Conservation (phyloP, 2,113 vertebrate genomes). For the Nerophis lumbriciformis region DNA sequence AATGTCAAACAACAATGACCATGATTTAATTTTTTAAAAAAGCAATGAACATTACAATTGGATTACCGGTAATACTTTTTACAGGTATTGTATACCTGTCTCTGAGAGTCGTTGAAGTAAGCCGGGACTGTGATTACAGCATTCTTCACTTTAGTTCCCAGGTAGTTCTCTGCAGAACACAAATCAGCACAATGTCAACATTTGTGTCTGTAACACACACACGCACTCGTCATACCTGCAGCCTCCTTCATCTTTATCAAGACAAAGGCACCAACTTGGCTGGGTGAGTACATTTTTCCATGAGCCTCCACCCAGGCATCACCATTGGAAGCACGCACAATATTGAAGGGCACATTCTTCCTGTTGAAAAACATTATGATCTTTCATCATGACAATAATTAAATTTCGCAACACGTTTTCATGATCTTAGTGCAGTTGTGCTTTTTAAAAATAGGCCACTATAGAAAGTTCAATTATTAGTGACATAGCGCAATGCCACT, state of each 20-base stretch:
- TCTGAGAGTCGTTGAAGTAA: conserved; percentile 98
- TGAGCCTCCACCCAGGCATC: conserved; percentile 98
- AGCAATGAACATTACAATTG: no score
- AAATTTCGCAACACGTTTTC: no score
- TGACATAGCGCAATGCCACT: no score
- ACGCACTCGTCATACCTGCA: conserved; percentile 74
- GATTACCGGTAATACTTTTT: no score
- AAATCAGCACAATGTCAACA: neutral
- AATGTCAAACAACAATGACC: no score
- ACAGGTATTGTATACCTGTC: conserved; percentile 77
- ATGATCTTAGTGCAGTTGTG: no score
- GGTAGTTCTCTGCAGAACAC: conserved; percentile 80
- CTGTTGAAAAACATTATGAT: conserved; percentile 57
- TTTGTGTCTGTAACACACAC: neutral
- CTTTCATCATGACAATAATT: no score
- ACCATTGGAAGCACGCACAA: conserved; percentile 92
- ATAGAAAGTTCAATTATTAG: no score
- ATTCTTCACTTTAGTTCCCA: conserved; percentile 90
- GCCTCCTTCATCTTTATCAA: conserved; percentile 99
- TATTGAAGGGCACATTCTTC: conserved; percentile 95
- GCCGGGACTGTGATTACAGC: conserved; percentile 96
- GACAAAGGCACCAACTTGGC: conserved; percentile 93
- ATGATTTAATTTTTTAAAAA: no score
- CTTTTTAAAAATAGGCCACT: no score
- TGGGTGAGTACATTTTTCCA: conserved; percentile 95